Evolutionary conservation across 2,113 vertebrate genomes (phyloP), one percentile per base, ranked within the genome.

Genomic region (Chelonoidis abingdonii): DNA sequence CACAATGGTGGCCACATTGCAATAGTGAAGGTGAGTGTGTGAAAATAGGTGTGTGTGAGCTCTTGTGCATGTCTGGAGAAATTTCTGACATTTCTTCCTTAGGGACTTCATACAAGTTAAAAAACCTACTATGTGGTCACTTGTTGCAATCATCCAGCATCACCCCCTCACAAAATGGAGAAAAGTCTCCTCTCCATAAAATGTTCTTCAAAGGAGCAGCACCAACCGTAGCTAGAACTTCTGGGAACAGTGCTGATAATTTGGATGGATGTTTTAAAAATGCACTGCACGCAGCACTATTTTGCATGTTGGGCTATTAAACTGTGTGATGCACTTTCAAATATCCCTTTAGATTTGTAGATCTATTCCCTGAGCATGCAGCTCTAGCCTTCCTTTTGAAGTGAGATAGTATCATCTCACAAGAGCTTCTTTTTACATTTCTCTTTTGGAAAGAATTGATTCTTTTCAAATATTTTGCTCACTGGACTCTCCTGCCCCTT

Each of bases 351-450:
- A 91, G 14, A 75, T 59, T 53, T 35, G 52, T 91, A 6, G 82
- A 79, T 90, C 75, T 83, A n/a, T 88, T 95, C 89, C 27, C 62
- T 90, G 16, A 52, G 85, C 53, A 62, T 84, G 92, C 21, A 89
- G 8, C 49, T 14, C 84, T 89, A 89, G 41, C 27, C 25, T 94
- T 14, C 89, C 47, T 44, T 94, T 87, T 87, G 59, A 92, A 89
- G 82, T 88, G 22, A 11, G 41, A 75, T 87, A 57, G 10, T 53
- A 83, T 78, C 35, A 54, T 78, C 87, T 25, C 41, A 91, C 80
- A 85, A 72, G 11, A 24, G 54, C 5, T 84, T 87, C 72, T 84
- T 22, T 24, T 91, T 83, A 27, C 52, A 92, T 31, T 3, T 2
- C 9, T 83, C 5, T n/a, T 89, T 89, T 8, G 6, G 17, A n/a